A percentile compares a stretch with the other conserved stretches of the same genome.
phyloP scores from a whole-genome alignment of 1,140 invertebrate genomes.

The Muscidifurax raptorellus region DNA sequence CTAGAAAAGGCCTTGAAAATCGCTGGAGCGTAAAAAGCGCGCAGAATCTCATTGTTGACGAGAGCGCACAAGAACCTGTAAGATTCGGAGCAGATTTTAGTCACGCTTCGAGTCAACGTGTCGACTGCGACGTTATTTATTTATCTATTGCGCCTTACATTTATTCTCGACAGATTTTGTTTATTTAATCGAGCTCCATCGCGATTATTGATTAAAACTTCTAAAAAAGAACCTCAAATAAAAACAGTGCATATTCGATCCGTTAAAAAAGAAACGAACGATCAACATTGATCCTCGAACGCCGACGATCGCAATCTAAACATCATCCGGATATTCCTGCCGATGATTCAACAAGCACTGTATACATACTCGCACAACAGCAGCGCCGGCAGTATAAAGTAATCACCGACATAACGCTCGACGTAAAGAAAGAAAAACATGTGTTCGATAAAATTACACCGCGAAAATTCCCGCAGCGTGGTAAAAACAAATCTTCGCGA shows the following conservation, averaged over 20 bases:
- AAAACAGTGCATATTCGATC: neutral
- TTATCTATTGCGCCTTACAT: neutral
- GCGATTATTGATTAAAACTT: too few species aligned
- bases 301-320: neutral
- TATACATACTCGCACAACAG: too few species aligned
- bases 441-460: neutral
- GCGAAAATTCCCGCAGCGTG: neutral
- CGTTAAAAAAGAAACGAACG: neutral
- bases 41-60: conserved; percentile 2
- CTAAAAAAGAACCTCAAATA: too few species aligned
- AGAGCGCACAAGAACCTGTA: conserved; percentile 16
- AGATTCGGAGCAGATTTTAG: conserved; percentile 50
- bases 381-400: too few species aligned
- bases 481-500: neutral
- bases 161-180: neutral
- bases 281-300: neutral
- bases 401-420: too few species aligned
- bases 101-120: conserved; percentile 36
- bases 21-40: conserved; percentile 32
- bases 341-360: neutral
- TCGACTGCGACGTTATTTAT: neutral
- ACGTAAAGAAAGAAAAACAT: neutral
- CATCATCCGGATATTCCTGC: neutral
- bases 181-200: too few species aligned
- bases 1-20: conserved; percentile 37